Base-by-base conservation (phyloP, 2,113 vertebrate species). In the Pseudois nayaur region DNA sequence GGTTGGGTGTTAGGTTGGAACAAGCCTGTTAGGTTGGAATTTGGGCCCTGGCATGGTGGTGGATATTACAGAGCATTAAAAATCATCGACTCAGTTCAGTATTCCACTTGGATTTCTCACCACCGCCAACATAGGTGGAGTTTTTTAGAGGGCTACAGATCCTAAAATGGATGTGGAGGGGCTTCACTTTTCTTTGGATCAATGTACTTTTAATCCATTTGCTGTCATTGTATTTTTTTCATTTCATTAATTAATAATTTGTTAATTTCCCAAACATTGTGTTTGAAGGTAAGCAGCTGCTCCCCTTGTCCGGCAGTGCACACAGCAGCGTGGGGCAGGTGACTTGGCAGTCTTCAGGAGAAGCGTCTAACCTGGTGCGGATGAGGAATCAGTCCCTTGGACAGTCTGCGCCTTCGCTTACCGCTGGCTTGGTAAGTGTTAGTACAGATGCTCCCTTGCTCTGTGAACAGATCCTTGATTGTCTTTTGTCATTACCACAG, bases 391-490 rank as follows among this genome's bases (percentile, higher is more conserved):
- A 99, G 96, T 98, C 98, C 3, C 97, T 99, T 43, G 99, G 99
- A 86, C 99, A 99, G 36, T 99, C 99, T 84, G 99, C 99, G 3
- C 99, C 99, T 36, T 99, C 99, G 0, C 99, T 99, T 96, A 99
- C 99, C n/a, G 99, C 99, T 94, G 99, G 99, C 91, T 99, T 99
- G 99, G 99, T 99, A 98, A 99, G 99, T 99, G 91, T 96, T 94
- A 87, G 71, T 95, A 78, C 57, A 57, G 31, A 62, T 89, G 45
- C 15, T 48, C 16, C 14, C 17, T 96, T 95, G 15, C 40, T 89
- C 13, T 88, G 3, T 27, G 54, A 95, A 59, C 45, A 87, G 62
- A 92, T 88, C 12, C 31, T 79, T 95, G 43, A 43, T 91, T 84
- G 10, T 94, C 29, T 43, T 83, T 93, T 93, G 74, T 89, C 33